Conservation (phyloP, 2,888 invertebrate genomes). For the Caenorhabditis virilis region DNA sequence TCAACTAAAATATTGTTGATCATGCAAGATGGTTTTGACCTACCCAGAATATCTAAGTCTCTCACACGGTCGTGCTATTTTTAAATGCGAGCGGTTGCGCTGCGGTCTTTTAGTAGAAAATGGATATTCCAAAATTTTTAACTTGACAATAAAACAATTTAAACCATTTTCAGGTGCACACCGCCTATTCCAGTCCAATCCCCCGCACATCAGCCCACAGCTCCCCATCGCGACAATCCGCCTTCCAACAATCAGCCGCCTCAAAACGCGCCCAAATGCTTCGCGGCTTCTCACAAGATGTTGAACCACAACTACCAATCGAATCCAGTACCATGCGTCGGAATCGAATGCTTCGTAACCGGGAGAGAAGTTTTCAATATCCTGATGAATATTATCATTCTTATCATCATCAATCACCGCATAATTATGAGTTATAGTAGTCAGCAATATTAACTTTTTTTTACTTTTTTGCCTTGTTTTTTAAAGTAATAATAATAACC, state of each 20-base stretch:
- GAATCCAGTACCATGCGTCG: conserved; percentile 25
- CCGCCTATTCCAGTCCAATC: conserved; percentile 31
- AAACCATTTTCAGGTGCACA: conserved; percentile 38
- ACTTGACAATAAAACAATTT: background rate
- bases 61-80: too few relatives aligned
- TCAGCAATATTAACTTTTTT: background rate
- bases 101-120: too few relatives aligned
- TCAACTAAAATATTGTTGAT: too few relatives aligned
- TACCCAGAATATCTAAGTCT: too few relatives aligned
- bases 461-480: background rate
- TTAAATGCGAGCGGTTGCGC: too few relatives aligned
- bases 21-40: too few relatives aligned
- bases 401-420: conserved; percentile 3
- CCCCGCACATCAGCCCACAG: conserved; percentile 26
- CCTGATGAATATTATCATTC: conserved; percentile 42
- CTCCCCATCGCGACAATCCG: conserved; percentile 31
- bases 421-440: background rate
- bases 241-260: conserved; percentile 10
- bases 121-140: background rate
- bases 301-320: conserved; percentile 29
- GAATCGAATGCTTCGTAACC: conserved; percentile 29
- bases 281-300: conserved; percentile 48
- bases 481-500: too few relatives aligned
- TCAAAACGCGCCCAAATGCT: conserved; percentile 41
- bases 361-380: conserved; percentile 43